Base-by-base conservation (phyloP, 2,888 invertebrate genomes). In the Elgonia sp. region DNA sequence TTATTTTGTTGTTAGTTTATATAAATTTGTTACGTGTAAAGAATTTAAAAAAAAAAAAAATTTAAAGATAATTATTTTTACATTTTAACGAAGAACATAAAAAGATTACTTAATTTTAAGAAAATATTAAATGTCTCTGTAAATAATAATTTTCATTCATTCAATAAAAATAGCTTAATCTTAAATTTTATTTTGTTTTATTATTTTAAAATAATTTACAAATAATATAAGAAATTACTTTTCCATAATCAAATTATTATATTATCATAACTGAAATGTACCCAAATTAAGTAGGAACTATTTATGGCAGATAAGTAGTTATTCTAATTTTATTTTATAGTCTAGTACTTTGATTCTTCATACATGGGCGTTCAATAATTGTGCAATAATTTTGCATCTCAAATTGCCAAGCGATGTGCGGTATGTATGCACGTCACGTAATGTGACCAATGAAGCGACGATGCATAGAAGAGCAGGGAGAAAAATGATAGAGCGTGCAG, bases 391-490 rank as follows among this genome's bases (percentile, higher is more conserved):
- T 85, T 85, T 73, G 62, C 69, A 75, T 67, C 80, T 75, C 69
- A 80, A 85, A 85, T 85, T 80, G 63, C 72, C 84, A 63, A 75
- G 73, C 80, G 73, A 77, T 72, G 29, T 29, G 73, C 65, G 18
- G 50, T 67, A 46, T 79, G 55, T 82, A 90, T 88, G 89, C 90
- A 73, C 81, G 85, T 89, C 90, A 89, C 89, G 90, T 84, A 75
- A 84, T 84, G 65, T 70, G 72, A 89, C 90, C 89, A 89, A 89
- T 89, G 91, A 89, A 90, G 86, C 84, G 84, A 89, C 88, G 89
- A 89, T 91, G 89, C 89, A 89, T 65, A 53, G 86, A 46, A 86
- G 77, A 76, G 50, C 39, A 63, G 83, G 63, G 70, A 86, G 89
- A 89, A 87, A 89, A 88, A 88, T 89, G 79, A 72, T 85, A 82